phyloP scores from a whole-genome alignment of 2,797 vertebrate genomes.

The Oreochromis mossambicus region DNA sequence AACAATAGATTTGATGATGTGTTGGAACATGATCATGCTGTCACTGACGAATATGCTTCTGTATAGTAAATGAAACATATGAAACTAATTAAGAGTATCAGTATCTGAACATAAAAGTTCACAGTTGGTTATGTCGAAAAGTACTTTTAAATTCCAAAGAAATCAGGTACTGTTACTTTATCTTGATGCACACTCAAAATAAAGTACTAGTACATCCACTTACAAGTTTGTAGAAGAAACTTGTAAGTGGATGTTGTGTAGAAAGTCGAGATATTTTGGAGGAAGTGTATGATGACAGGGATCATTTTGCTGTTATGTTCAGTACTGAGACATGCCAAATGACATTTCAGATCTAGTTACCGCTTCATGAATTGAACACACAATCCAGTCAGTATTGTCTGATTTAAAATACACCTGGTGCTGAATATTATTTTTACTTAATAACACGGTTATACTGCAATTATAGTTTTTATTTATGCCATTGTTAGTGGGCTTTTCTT shows the following conservation, averaged over 20 bases:
- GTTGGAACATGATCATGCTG: background rate
- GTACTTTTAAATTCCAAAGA: background rate
- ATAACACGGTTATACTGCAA: background rate
- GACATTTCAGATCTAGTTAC: background rate
- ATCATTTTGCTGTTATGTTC: background rate
- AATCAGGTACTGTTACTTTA: background rate
- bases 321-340: background rate
- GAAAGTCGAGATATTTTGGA: background rate
- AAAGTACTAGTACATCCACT: background rate
- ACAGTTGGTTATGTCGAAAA: background rate
- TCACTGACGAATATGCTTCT: background rate
- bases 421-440: background rate
- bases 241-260: background rate
- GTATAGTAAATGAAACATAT: background rate
- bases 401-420: background rate
- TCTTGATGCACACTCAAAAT: background rate
- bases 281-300: background rate
- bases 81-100: background rate
- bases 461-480: background rate
- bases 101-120: background rate
- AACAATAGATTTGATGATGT: background rate
- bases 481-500: background rate
- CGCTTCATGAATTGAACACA: background rate
- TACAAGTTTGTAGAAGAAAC: background rate
- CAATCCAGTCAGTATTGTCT: background rate